Evolutionary conservation across 2,888 invertebrate genomes (phyloP).

Genomic region (Labia minor): DNA sequence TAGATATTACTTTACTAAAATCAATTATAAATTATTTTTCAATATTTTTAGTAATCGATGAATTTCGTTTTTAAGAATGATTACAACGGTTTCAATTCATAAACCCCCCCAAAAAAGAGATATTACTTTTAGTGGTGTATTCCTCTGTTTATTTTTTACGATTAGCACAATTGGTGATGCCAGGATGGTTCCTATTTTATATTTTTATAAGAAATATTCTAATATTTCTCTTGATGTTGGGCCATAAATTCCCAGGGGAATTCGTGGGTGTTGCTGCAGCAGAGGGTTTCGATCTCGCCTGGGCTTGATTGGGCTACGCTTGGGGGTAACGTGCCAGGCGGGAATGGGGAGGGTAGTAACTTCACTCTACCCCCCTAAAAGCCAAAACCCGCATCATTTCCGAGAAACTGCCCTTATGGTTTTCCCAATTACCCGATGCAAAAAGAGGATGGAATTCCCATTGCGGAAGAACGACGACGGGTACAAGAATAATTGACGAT

Average conservation of each 20-base stretch:
- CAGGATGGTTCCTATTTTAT: neutral
- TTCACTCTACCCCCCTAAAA: neutral
- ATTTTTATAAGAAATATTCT: constrained; percentile 7
- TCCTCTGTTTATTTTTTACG: no score
- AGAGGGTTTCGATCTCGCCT: constrained; percentile 8
- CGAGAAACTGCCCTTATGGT: neutral
- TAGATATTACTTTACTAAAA: no score
- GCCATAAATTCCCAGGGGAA: neutral
- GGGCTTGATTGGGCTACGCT: neutral
- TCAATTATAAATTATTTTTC: no score
- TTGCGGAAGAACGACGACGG: no score
- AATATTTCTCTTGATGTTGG: neutral
- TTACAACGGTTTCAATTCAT: no score
- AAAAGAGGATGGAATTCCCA: neutral
- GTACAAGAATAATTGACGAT: no score
- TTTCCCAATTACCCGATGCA: neutral
- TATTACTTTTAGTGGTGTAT: no score
- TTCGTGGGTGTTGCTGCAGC: constrained; percentile 2
- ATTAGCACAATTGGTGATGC: neutral
- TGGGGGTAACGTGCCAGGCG: neutral
- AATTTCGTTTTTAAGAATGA: no score
- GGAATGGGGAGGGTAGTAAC: neutral
- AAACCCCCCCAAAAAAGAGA: no score
- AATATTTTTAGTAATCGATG: no score
- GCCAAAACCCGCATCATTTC: constrained; percentile 1